Conservation (phyloP, 2,797 vertebrate species). For the Dicrostonyx torquatus region DNA sequence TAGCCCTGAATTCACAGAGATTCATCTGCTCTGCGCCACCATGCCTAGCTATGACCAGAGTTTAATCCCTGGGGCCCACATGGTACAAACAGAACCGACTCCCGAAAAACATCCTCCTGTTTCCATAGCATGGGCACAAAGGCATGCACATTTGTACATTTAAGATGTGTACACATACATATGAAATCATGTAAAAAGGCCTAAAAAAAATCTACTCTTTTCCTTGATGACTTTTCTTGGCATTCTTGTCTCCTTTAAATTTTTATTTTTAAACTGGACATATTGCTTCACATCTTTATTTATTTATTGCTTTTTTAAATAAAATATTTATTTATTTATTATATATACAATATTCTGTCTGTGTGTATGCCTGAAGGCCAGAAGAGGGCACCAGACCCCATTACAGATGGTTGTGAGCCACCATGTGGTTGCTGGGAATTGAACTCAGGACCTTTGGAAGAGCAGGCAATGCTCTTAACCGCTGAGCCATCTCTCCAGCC, state of each 20-base stretch:
- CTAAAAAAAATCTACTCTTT: neutral
- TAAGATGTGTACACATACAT: neutral
- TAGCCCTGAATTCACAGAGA: neutral
- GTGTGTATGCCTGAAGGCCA: too few relatives aligned
- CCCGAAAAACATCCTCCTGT: neutral
- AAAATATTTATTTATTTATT: too few relatives aligned
- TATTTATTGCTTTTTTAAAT: neutral
- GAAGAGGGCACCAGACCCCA: too few relatives aligned
- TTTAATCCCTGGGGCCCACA: neutral
- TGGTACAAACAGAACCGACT: neutral
- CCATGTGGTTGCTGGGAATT: too few relatives aligned
- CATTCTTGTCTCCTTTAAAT: neutral
- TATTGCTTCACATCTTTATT: neutral
- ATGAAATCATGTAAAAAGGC: neutral
- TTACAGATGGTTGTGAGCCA: too few relatives aligned
- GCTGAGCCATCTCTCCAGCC: too few relatives aligned
- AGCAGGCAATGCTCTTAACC: too few relatives aligned
- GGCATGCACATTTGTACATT: neutral
- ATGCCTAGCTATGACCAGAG: neutral
- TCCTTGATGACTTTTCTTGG: too few relatives aligned
- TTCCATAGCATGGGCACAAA: neutral
- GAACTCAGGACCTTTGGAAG: too few relatives aligned
- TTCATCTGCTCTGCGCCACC: neutral
- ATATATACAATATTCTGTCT: too few relatives aligned
- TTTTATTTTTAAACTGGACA: slow-evolving; percentile 46